phyloP scores from a whole-genome alignment of 2,888 invertebrate species.

The Terebella lapidaria region DNA sequence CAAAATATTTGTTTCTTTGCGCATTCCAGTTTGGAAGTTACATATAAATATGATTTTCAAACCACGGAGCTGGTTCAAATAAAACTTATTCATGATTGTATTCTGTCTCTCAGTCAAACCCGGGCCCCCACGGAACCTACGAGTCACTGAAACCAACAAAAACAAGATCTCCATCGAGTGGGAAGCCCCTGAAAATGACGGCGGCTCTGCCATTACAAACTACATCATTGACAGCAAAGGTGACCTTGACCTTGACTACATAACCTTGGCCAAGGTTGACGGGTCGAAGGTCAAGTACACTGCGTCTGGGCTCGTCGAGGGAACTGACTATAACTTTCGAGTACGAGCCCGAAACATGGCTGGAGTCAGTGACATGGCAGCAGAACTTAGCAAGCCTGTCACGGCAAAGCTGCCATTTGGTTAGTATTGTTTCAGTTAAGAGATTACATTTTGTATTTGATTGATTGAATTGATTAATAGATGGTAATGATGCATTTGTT shows the following conservation, averaged over 20 bases:
- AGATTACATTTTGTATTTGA: not conserved
- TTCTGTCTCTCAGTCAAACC: constrained; percentile 40
- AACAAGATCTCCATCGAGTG: constrained; percentile 41
- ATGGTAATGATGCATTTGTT: not conserved
- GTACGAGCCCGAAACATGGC: constrained; percentile 80
- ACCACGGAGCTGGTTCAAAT: too few relatives aligned
- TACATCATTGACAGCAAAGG: not conserved
- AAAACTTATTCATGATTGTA: too few relatives aligned
- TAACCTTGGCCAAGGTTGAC: constrained; percentile 4
- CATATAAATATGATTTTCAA: not conserved
- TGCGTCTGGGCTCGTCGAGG: constrained; percentile 13
- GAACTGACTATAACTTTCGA: constrained; percentile 68
- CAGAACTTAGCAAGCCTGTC: constrained; percentile 68
- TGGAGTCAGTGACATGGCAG: constrained; percentile 61
- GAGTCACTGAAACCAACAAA: constrained; percentile 31
- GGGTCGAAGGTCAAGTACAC: not conserved
- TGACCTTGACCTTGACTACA: not conserved
- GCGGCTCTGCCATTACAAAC: constrained; percentile 32
- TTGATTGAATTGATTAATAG: not conserved
- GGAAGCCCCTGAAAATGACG: constrained; percentile 47
- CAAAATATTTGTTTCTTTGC: too few relatives aligned
- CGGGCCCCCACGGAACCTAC: constrained; percentile 30
- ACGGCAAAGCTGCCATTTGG: constrained; percentile 1
- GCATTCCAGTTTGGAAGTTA: too few relatives aligned
- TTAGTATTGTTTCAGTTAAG: constrained; percentile 4